These are phyloP conservation scores for Mya arenaria DNA, from an alignment of 1,140 invertebrate species.

Conservation along the genomic window DNA sequence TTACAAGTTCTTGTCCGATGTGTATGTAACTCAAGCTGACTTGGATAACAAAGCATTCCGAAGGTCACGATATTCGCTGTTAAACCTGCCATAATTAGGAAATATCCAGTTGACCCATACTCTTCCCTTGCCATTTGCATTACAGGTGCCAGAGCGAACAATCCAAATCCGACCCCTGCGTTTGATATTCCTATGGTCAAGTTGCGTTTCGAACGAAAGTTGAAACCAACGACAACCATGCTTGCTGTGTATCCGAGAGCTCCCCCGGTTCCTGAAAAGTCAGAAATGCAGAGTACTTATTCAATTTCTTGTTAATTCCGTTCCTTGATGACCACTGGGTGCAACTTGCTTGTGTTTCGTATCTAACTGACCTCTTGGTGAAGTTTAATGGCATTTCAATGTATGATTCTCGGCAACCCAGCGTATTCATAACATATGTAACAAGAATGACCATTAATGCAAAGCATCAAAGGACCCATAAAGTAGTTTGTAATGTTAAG, in stretches of 20 bases:
- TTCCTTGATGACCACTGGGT: no score
- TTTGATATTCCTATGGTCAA: conserved; percentile 30
- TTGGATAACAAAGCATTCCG: conserved; percentile 19
- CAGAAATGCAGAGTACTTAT: no score
- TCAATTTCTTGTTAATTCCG: no score
- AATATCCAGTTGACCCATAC: conserved; percentile 32
- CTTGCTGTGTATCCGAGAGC: conserved; percentile 26
- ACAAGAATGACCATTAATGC: no score
- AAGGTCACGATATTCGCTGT: conserved; percentile 17
- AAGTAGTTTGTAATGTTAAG: no score
- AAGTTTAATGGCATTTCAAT: no score
- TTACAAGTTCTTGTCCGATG: not conserved
- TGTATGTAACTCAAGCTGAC: conserved; percentile 21
- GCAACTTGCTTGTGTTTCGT: no score
- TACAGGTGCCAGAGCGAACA: not conserved
- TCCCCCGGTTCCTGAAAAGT: conserved; percentile 23
- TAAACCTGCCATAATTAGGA: conserved; percentile 26
- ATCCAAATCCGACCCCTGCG: conserved; percentile 25
- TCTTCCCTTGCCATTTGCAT: not conserved
- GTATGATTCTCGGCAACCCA: no score
- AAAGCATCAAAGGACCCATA: no score
- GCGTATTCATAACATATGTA: no score
- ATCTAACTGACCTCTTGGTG: no score
- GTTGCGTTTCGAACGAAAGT: conserved; percentile 27
- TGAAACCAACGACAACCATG: conserved; percentile 31